Conservation (phyloP, 2,888 invertebrate genomes). For the Drosophila incognita region DNA sequence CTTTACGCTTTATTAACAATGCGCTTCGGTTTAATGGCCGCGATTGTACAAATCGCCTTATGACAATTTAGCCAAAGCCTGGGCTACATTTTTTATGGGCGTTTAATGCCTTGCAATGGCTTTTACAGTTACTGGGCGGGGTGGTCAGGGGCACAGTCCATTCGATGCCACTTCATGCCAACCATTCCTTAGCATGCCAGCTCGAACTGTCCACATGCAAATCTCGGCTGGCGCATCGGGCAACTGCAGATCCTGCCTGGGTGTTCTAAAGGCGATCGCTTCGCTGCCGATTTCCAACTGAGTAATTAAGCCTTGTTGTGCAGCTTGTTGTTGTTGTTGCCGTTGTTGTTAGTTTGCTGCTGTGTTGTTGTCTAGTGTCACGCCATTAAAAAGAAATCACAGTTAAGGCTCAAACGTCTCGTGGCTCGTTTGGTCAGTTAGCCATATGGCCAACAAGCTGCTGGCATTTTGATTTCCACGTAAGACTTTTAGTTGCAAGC, state of each 20-base stretch:
- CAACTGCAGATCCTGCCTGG: constrained; percentile 67
- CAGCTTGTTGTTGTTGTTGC: constrained; percentile 44
- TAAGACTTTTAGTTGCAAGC: constrained; percentile 51
- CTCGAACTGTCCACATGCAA: constrained; percentile 59
- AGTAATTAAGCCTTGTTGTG: constrained; percentile 78
- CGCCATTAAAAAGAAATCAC: constrained; percentile 81
- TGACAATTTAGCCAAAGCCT: constrained; percentile 70
- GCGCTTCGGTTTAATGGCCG: constrained; percentile 78
- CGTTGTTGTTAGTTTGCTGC: constrained; percentile 10
- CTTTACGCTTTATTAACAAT: constrained; percentile 80
- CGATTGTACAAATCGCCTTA: constrained; percentile 82
- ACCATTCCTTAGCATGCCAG: neutral
- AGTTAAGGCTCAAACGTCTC: constrained; percentile 67
- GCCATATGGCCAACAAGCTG: constrained; percentile 46
- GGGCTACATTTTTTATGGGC: constrained; percentile 75
- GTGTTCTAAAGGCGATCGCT: constrained; percentile 70
- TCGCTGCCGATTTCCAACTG: constrained; percentile 74
- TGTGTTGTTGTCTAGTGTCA: constrained; percentile 75
- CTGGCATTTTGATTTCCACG: constrained; percentile 70
- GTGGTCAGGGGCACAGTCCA: neutral
- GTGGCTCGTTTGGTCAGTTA: constrained; percentile 53
- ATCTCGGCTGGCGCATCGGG: constrained; percentile 64
- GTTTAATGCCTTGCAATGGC: constrained; percentile 79
- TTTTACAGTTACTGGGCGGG: constrained; percentile 55
- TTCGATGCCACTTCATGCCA: neutral